Conservation (phyloP, 2,113 vertebrate genomes). For the Datnioides undecimradiatus region DNA sequence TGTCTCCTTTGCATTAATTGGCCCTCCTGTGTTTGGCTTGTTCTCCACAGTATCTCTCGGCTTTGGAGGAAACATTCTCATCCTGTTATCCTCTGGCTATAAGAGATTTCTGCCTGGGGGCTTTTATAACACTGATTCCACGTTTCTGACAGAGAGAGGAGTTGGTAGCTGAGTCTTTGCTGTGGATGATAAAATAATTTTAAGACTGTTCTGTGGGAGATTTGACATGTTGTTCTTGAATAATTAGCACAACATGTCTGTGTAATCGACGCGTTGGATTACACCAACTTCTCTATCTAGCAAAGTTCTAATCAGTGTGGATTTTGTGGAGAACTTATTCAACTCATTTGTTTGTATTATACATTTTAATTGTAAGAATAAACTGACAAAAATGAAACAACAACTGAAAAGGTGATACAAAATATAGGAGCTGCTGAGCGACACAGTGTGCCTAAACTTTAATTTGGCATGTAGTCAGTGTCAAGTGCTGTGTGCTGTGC, state of each 20-base stretch:
- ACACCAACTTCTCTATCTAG: neutral
- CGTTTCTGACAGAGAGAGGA: conserved; percentile 38
- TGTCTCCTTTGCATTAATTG: conserved; percentile 67
- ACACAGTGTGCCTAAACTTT: neutral
- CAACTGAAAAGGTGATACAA: neutral
- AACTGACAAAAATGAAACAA: neutral
- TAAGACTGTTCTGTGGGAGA: neutral
- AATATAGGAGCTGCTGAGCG: neutral
- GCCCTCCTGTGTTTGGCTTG: conserved; percentile 43
- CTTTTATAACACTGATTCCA: conserved; percentile 50
- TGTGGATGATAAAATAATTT: conserved; percentile 13
- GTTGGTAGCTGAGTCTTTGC: conserved; percentile 1
- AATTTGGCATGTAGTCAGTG: neutral
- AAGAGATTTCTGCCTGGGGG: conserved; percentile 45
- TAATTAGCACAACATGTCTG: conserved; percentile 21
- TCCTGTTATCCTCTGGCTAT: conserved; percentile 57
- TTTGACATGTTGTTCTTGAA: conserved; percentile 36
- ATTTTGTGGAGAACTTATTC: neutral
- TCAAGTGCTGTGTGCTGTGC: neutral
- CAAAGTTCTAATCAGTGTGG: conserved; percentile 4
- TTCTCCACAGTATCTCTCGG: conserved; percentile 22
- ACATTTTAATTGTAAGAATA: neutral
- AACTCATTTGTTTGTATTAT: neutral
- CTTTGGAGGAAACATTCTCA: conserved; percentile 47
- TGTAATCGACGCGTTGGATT: conserved; percentile 15